Evolutionary conservation across 2,797 vertebrate species (phyloP).

Genomic region (Artibeus lituratus): DNA sequence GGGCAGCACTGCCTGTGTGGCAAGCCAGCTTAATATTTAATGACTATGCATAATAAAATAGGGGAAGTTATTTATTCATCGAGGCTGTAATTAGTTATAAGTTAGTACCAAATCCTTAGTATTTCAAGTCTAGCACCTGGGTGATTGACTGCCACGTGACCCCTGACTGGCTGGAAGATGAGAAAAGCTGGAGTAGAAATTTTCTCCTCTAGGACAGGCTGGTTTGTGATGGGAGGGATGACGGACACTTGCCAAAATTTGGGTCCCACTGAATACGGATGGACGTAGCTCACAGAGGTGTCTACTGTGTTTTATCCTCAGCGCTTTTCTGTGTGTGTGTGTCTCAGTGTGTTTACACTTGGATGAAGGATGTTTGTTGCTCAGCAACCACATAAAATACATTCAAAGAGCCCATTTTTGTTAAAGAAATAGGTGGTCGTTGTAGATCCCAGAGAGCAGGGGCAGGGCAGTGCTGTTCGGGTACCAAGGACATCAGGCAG

Average conservation of each 20-base stretch:
- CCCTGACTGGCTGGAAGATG: constrained; percentile 10
- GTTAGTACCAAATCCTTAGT: neutral
- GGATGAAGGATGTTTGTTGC: constrained; percentile 20
- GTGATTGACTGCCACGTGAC: constrained; percentile 50
- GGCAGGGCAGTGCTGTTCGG: neutral
- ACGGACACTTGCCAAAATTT: constrained; percentile 72
- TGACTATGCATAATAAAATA: constrained; percentile 38
- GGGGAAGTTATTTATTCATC: neutral
- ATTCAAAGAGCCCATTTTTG: constrained; percentile 51
- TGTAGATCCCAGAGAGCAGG: too few species aligned
- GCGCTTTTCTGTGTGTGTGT: neutral
- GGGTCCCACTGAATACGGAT: constrained; percentile 80
- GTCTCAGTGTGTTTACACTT: neutral
- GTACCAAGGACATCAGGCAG: too few species aligned
- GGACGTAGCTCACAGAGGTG: constrained; percentile 81
- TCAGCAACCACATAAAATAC: constrained; percentile 26
- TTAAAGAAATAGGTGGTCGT: neutral
- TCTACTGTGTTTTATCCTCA: constrained; percentile 74
- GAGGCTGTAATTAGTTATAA: constrained; percentile 48
- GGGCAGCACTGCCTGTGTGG: neutral
- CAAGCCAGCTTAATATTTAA: constrained; percentile 23
- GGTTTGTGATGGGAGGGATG: constrained; percentile 63
- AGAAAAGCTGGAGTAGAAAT: constrained; percentile 74
- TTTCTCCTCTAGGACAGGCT: constrained; percentile 71
- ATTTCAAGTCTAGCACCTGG: constrained; percentile 33